These are phyloP conservation scores for Eumeta japonica DNA, from an alignment of 1,140 invertebrate species.

Conservation along the genomic window DNA sequence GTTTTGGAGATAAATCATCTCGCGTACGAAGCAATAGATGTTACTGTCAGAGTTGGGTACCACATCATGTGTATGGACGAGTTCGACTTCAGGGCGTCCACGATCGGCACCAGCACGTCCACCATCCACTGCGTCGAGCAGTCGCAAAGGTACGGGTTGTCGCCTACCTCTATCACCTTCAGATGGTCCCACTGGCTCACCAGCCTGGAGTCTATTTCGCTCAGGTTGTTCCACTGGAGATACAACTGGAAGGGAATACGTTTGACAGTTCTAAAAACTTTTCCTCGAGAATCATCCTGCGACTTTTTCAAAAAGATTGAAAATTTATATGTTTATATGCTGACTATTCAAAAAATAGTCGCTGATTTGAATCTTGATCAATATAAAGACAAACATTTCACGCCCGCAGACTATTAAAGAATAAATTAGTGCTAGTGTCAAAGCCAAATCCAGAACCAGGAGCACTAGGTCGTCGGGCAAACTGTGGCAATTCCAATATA, in stretches of 20 bases:
- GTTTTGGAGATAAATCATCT: too few species aligned
- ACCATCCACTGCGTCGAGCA: slow-evolving; percentile 74
- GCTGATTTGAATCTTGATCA: too few species aligned
- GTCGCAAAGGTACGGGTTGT: slow-evolving; percentile 76
- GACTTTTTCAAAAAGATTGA: neutral
- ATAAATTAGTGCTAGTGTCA: too few species aligned
- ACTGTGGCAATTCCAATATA: too few species aligned
- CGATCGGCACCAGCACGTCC: slow-evolving; percentile 56
- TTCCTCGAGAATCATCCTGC: neutral
- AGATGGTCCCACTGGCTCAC: slow-evolving; percentile 68
- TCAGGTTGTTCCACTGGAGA: slow-evolving; percentile 67
- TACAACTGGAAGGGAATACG: slow-evolving; percentile 64
- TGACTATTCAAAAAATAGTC: too few species aligned
- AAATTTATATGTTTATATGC: too few species aligned
- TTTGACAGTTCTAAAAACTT: neutral
- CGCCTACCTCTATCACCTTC: slow-evolving; percentile 61
- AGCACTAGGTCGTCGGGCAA: too few species aligned
- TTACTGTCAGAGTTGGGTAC: too few species aligned
- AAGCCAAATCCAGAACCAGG: too few species aligned
- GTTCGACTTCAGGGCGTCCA: slow-evolving; percentile 27
- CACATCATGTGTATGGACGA: slow-evolving; percentile 32
- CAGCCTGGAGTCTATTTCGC: slow-evolving; percentile 60
- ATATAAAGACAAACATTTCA: too few species aligned
- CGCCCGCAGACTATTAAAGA: too few species aligned
- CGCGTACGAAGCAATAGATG: too few species aligned